Conservation (phyloP, 2,113 vertebrate species). For the Dermatemys mawii region DNA sequence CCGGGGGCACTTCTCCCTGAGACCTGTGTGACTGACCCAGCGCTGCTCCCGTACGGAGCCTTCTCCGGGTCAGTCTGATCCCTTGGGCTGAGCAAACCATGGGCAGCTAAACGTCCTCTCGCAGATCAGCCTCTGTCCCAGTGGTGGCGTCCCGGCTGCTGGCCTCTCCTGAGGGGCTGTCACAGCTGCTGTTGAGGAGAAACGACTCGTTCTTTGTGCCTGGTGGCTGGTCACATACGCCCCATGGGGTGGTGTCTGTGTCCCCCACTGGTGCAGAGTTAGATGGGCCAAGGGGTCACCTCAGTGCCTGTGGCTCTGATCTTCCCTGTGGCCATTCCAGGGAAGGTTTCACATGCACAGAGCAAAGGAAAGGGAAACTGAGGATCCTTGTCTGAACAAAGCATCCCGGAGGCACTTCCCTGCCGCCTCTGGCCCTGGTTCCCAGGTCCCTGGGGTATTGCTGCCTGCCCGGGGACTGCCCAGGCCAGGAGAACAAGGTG, state of each 20-base stretch:
- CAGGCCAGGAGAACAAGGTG: neutral
- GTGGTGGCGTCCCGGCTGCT: no score
- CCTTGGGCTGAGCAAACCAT: no score
- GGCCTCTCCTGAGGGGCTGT: neutral
- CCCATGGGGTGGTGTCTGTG: neutral
- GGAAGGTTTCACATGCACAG: neutral
- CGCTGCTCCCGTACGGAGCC: neutral
- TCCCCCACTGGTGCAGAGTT: neutral
- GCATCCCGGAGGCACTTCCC: no score
- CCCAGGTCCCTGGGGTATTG: no score
- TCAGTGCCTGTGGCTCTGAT: accelerated
- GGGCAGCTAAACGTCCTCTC: no score
- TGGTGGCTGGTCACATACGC: neutral
- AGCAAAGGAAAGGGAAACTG: neutral
- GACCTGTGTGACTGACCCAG: neutral
- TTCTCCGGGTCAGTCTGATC: no score
- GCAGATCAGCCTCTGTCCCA: no score
- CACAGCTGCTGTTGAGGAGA: neutral
- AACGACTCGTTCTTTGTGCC: neutral
- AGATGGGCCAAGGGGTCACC: accelerated
- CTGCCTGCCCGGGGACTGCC: neutral
- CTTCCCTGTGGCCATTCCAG: neutral
- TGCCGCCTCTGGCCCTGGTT: no score
- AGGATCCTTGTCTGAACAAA: neutral
- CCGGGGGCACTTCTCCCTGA: neutral